Evolutionary conservation across 2,113 vertebrate genomes (phyloP).

Genomic region (Talpa occidentalis): DNA sequence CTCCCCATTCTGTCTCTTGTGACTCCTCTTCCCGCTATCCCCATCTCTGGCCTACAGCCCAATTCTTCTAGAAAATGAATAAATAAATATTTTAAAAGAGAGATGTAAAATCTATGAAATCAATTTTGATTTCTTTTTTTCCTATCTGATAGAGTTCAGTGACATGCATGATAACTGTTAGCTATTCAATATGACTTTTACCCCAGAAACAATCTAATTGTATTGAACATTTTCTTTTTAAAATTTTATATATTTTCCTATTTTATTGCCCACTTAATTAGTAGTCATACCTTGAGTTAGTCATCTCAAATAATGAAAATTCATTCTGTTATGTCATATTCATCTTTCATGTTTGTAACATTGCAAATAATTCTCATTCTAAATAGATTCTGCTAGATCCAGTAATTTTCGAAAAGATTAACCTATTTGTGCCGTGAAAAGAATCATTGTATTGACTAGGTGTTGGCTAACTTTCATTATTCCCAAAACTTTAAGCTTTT

Average conservation of each 20-base stretch:
- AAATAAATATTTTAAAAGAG: neutral
- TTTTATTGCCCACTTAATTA: neutral
- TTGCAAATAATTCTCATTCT: neutral
- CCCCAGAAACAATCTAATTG: neutral
- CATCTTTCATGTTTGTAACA: neutral
- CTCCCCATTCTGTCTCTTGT: no score
- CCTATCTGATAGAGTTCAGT: neutral
- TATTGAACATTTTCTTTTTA: neutral
- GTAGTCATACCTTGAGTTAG: neutral
- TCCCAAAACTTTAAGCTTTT: neutral
- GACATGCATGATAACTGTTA: neutral
- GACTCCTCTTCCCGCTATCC: no score
- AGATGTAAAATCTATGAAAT: neutral
- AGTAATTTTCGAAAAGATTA: neutral
- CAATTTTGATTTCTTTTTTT: slow-evolving; percentile 29
- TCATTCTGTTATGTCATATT: slow-evolving; percentile 8
- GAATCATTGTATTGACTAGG: neutral
- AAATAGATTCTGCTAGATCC: neutral
- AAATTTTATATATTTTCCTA: neutral
- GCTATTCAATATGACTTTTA: neutral
- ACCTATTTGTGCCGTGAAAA: neutral
- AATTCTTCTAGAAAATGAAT: no score
- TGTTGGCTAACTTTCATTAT: neutral
- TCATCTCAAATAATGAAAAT: slow-evolving; percentile 16
- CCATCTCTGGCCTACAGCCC: no score